Conservation (phyloP, 2,797 vertebrate genomes). For the Myiotriccus ornatus region DNA sequence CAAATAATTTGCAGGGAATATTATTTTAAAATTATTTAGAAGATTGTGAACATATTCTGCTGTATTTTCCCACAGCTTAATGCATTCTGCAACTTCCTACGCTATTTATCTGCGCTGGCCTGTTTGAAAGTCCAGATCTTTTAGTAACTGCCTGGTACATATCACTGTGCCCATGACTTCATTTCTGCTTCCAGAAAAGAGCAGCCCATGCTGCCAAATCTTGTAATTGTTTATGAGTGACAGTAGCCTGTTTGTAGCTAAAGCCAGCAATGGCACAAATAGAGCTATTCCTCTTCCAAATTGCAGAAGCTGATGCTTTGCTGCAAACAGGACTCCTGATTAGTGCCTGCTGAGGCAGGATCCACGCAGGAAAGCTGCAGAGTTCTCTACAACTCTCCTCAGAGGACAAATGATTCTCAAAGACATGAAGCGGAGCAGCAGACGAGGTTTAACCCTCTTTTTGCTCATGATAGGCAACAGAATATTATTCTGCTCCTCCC, state of each 20-base stretch:
- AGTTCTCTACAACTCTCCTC: background rate
- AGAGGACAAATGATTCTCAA: background rate
- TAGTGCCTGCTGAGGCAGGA: background rate
- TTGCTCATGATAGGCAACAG: background rate
- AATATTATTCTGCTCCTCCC: background rate
- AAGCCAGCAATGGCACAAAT: constrained; percentile 24
- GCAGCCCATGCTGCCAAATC: constrained; percentile 39
- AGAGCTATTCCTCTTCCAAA: constrained; percentile 4
- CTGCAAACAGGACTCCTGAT: background rate
- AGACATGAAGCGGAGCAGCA: background rate
- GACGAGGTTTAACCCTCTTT: background rate
- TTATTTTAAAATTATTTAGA: background rate
- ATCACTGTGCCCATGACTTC: constrained; percentile 21
- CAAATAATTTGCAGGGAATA: background rate
- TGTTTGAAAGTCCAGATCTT: background rate
- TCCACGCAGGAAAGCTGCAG: background rate
- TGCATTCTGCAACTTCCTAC: background rate
- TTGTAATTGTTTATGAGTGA: constrained; percentile 49
- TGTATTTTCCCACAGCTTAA: background rate
- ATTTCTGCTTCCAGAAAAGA: constrained; percentile 39
- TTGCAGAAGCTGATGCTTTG: background rate
- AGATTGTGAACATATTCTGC: background rate
- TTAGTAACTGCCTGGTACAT: constrained; percentile 4
- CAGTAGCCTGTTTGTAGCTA: constrained; percentile 42
- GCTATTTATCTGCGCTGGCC: background rate